Base-by-base conservation (phyloP, 2,797 vertebrate species). In the Danio kyathit region DNA sequence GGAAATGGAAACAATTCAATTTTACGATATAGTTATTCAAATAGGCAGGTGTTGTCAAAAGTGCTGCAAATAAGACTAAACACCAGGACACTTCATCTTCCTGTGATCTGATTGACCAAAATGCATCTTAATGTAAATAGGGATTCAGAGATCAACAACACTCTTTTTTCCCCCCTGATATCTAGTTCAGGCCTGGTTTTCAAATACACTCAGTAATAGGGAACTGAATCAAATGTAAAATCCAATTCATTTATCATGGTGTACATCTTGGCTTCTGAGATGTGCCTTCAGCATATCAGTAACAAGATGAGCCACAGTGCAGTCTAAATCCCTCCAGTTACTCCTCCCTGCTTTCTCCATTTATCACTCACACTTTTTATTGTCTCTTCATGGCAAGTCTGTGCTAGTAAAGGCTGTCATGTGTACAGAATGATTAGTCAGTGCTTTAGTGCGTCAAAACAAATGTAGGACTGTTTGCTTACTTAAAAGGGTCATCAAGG, bases 351-450 rank as follows among this genome's bases (percentile, higher is more conserved):
- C 61, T 72, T 46, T 76, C 43, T 56, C 8, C 11, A 60, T 64
- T 51, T 16, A 44, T 69, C 46, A 43, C 46, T 75, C 48, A 49
- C 40, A 46, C 19, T 72, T 76, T 73, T 51, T 44, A 43, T 79
- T 80, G 54, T 80, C 49, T 69, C n/a, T 46, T 10, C 57, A 49
- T 63, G 74, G 16, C 76, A 13, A 89, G 91, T 91, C 89, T 80
- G 80, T 83, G 88, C 90, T 91, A 82, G 91, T 85, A 86, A 74
- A n/a, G 17, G 11, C 43, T 44, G 29, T 9, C 43, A 59, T 43
- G 51, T 51, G 38, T 46, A 48, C 48, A 49, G 56, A 41, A 49
- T 69, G 8, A 73, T 44, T 67, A 14, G 46, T 38, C 75, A 61
- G 70, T 38, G 74, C 44, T 67, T 46, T 38, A 13, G 83, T 77